Conservation (phyloP, 2,113 vertebrate species). For the Alligator sinensis region DNA sequence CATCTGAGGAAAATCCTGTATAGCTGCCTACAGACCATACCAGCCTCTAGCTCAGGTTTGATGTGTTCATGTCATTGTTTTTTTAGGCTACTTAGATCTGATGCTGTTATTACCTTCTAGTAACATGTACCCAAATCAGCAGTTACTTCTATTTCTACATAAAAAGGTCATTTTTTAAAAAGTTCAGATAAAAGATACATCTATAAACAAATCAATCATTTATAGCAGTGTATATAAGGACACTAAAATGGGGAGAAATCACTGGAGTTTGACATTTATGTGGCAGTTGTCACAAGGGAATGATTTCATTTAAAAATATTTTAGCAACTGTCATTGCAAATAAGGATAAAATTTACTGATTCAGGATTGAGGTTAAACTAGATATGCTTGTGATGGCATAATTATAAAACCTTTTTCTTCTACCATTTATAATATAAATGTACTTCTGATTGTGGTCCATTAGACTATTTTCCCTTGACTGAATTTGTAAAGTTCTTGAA, state of each 20-base stretch:
- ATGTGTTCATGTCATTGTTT: not conserved
- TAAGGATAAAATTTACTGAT: not conserved
- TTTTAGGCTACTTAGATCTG: not conserved
- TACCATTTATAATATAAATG: not conserved
- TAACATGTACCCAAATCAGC: not conserved
- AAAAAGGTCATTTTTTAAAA: not conserved
- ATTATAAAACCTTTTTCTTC: not conserved
- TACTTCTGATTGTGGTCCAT: not conserved
- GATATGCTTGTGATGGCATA: not conserved
- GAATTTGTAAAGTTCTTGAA: not conserved
- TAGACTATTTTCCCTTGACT: not conserved
- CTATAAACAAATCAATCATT: not conserved
- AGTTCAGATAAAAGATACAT: not conserved
- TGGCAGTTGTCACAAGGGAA: not conserved
- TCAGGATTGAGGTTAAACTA: not conserved
- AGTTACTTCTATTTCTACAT: not conserved
- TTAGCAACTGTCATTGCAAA: not conserved
- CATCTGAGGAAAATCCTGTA: not conserved
- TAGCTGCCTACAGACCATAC: not conserved
- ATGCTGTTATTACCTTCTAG: not conserved
- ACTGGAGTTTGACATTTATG: not conserved
- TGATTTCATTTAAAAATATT: not conserved
- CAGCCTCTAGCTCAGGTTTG: not conserved
- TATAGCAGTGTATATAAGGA: not conserved
- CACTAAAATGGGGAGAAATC: not conserved